Base-by-base conservation (phyloP, 2,797 vertebrate species). In the Spondyliosoma cantharus region DNA sequence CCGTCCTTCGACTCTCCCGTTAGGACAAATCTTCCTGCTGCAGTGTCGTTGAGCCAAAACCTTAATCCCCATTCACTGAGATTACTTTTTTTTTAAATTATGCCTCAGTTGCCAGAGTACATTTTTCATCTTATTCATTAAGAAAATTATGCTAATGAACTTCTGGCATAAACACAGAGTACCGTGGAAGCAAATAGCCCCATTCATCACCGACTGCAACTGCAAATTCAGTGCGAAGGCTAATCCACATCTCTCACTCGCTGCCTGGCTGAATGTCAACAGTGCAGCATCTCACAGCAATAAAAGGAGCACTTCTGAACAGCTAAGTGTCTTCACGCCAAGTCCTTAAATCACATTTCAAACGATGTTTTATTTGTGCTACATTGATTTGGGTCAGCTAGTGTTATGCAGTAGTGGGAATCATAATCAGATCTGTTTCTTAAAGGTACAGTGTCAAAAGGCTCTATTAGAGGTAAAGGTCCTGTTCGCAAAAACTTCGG, bases 111-210 rank as follows among this genome's bases (percentile, higher is more conserved):
- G 43, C 73, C 49, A 56, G 57, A 64, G 52, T 45, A 25, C 66
- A 83, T 80, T 85, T 45, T 59, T 78, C 73, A 79, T 73, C 17
- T 27, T 63, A 61, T 77, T 85, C 71, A 80, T 81, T 82, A 72
- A 72, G 65, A 74, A 67, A 78, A 84, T 83, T 64, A 87, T 78
- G 85, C 63, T 81, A 82, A 87, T 86, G 2, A 66, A 71, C 53
- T 66, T 78, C 70, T 78, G 76, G 76, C 82, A 70, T n/a, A 61
- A 82, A 66, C 62, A 83, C 74, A n/a, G 76, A 74, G 65, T 14
- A 7, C 66, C 13, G 27, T 32, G 42, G 68, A 78, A 73, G 68
- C 59, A 77, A 83, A 83, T 48, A 58, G 68, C 78, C 15, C 27
- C 25, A 16, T 83, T 73, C 68, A 83, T 81, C 63, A 78, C 22